Conservation (phyloP, 2,888 invertebrate genomes). For the Trichopria drosophilae region DNA sequence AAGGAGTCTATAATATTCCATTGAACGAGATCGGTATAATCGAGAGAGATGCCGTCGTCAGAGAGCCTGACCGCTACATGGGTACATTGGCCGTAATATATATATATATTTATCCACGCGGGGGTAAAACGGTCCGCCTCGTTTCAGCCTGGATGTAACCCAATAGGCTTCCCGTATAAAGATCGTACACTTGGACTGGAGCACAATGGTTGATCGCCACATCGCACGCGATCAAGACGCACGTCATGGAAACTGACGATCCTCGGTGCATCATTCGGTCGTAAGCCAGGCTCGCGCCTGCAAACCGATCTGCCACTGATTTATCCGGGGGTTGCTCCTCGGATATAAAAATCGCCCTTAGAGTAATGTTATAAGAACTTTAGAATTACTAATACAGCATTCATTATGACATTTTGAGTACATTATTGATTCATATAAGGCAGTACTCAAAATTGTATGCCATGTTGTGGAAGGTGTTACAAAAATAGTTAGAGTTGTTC, state of each 20-base stretch:
- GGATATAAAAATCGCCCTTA: too few relatives aligned
- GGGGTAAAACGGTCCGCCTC: slow-evolving; percentile 25
- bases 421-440: too few relatives aligned
- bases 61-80: slow-evolving; percentile 28
- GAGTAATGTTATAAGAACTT: too few relatives aligned
- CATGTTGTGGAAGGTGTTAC: too few relatives aligned
- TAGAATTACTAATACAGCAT: too few relatives aligned
- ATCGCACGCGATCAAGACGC: slow-evolving; percentile 56
- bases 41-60: slow-evolving; percentile 31
- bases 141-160: slow-evolving; percentile 45
- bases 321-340: too few relatives aligned
- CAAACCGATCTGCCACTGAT: slow-evolving; percentile 1
- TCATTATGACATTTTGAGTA: too few relatives aligned
- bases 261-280: slow-evolving; percentile 50
- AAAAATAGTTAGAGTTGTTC: too few relatives aligned
- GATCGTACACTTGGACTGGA: slow-evolving; percentile 48
- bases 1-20: slow-evolving; percentile 44
- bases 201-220: slow-evolving; percentile 57
- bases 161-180: slow-evolving; percentile 54
- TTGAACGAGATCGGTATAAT: slow-evolving; percentile 48
- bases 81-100: slow-evolving; percentile 31
- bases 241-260: slow-evolving; percentile 55
- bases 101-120: slow-evolving; percentile 31
- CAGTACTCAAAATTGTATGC: too few relatives aligned
- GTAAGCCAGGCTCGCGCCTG: slow-evolving; percentile 27